Base-by-base conservation (phyloP, 2,888 invertebrate genomes). In the Platerodrilus igneus region DNA sequence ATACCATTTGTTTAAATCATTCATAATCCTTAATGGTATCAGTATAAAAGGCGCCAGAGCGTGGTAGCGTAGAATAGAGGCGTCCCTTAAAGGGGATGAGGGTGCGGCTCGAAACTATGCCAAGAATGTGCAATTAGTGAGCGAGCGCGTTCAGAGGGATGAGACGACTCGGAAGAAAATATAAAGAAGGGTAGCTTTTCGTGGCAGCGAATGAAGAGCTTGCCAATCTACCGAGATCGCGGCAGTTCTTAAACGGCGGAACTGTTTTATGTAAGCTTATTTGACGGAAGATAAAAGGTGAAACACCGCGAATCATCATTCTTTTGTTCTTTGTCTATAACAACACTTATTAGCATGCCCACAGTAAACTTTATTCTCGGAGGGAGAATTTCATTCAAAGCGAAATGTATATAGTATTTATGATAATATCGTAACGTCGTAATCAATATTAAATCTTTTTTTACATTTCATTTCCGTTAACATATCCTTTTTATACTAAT, bases 101-200 rank as follows among this genome's bases (percentile, higher is more conserved):
- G 71, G 74, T 70, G 71, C 76, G 79, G 80, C 78, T 77, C 81
- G 82, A 85, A 88, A 88, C 87, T 88, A 88, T 88, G 87, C 86
- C 84, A 88, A 86, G 88, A 89, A 88, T 89, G 87, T 86, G 86
- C 87, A 88, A 89, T 90, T 88, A 88, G 87, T 86, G 86, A 83
- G 79, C 81, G 79, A 77, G 55, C 57, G 57, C 58, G 58, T 52
- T 45, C 50, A 68, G 72, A n/a, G 71, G 71, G 58, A 55, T 71
- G 47, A 40, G 41, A 38, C 47, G 48, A 52, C 55, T 51, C 70
- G 73, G 77, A 77, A 78, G 78, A 78, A 78, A 78, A 78, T 78
- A 78, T 78, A 78, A 78, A 77, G 78, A 77, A 76, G 75, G 76
- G 62, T 72, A 73, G 73, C 71, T 71, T 72, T 49, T 43, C 50